Conservation (phyloP, 1,140 invertebrate species). For the Anastrepha obliqua region DNA sequence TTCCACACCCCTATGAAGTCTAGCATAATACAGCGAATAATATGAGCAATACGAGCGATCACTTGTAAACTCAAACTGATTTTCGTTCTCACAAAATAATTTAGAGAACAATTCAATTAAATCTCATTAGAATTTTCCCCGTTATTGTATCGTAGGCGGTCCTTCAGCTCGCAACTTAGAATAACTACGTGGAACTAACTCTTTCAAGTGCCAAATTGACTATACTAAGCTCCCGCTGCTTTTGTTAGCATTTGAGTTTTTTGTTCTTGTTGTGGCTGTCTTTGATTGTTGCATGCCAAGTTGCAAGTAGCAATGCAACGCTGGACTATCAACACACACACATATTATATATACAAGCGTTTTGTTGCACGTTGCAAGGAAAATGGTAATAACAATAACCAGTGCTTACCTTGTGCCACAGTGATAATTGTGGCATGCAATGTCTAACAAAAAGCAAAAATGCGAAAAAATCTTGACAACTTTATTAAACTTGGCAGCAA, state of each 20-base stretch:
- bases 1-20: no score
- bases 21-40: no score
- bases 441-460: constrained; percentile 15
- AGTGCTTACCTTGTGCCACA: constrained; percentile 41
- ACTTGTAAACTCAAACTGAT: no score
- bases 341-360: background rate
- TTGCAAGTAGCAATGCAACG: constrained; percentile 19
- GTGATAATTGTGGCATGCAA: constrained; percentile 38
- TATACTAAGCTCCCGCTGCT: background rate
- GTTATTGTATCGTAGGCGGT: background rate
- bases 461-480: constrained; percentile 38
- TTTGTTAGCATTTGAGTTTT: background rate
- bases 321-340: background rate
- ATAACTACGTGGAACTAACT: no score
- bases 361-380: background rate
- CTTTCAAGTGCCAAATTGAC: background rate
- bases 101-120: background rate
- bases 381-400: constrained; percentile 24
- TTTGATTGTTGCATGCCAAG: constrained; percentile 26
- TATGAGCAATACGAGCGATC: no score
- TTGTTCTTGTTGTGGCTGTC: background rate
- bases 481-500: constrained; percentile 49
- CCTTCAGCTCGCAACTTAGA: background rate
- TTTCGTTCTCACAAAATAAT: background rate
- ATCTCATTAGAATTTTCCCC: constrained; percentile 28